Evolutionary conservation across 2,888 invertebrate genomes (phyloP).

Genomic region (Dastarcus helophoroides): DNA sequence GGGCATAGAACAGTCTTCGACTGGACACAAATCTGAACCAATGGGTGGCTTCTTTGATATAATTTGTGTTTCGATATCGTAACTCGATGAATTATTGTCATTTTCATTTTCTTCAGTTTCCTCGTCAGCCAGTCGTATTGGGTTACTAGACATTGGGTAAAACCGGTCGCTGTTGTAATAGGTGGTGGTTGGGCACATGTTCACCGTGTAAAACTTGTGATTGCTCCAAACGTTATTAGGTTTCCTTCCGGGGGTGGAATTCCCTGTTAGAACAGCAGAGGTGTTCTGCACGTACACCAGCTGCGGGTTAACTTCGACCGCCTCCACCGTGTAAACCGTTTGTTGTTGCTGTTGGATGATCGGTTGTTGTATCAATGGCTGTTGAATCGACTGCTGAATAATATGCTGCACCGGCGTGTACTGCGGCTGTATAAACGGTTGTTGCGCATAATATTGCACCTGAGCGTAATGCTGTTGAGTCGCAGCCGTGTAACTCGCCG

Average conservation of each 20-base stretch:
- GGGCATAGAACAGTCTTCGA: too few species aligned
- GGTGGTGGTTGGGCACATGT: constrained; percentile 22
- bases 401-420: not conserved
- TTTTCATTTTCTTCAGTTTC: too few species aligned
- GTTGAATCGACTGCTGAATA: not conserved
- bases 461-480: too few species aligned
- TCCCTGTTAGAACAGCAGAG: too few species aligned
- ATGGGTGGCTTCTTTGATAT: too few species aligned
- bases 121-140: constrained; percentile 23
- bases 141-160: constrained; percentile 30
- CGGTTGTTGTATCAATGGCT: too few species aligned
- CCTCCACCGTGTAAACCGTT: not conserved
- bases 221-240: constrained; percentile 20
- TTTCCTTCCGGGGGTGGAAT: constrained; percentile 8
- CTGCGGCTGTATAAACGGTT: too few species aligned
- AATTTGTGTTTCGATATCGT: too few species aligned
- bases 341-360: constrained; percentile 1
- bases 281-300: constrained; percentile 1
- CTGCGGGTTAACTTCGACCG: not conserved
- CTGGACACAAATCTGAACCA: too few species aligned
- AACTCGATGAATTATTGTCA: too few species aligned
- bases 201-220: constrained; percentile 30
- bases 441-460: too few species aligned
- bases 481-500: too few species aligned
- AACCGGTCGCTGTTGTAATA: constrained; percentile 28